Evolutionary conservation across 2,113 vertebrate species (phyloP).

Genomic region (Mirounga angustirostris): DNA sequence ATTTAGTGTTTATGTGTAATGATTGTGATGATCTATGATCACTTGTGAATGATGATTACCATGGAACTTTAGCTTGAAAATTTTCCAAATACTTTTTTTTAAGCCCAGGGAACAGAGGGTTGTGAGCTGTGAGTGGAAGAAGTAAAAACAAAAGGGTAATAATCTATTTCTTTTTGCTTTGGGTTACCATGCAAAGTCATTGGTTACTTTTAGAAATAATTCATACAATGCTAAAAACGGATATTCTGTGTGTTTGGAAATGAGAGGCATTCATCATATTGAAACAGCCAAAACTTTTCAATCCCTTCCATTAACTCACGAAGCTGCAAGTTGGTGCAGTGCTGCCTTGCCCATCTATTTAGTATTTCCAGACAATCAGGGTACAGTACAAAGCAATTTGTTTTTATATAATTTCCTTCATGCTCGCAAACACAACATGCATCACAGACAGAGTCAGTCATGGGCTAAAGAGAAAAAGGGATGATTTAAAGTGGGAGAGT

Average conservation of each 20-base stretch:
- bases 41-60: not conserved
- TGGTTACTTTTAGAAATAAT: constrained; percentile 56
- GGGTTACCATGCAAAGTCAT: not conserved
- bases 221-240: not conserved
- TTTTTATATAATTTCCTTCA: constrained; percentile 82
- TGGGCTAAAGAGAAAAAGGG: constrained; percentile 61
- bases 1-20: not conserved
- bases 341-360: constrained; percentile 52
- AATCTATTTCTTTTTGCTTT: not conserved
- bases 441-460: constrained; percentile 74
- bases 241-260: constrained; percentile 5
- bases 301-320: not conserved
- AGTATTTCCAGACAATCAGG: constrained; percentile 68
- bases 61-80: not conserved
- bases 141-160: not conserved
- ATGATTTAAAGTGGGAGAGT: constrained; percentile 68
- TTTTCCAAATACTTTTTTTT: not conserved
- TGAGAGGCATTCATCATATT: constrained; percentile 43
- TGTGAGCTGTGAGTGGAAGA: not conserved
- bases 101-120: not conserved
- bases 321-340: not conserved
- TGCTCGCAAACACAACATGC: constrained; percentile 74
- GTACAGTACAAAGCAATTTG: constrained; percentile 80
- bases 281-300: constrained; percentile 55
- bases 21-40: not conserved